phyloP scores from a whole-genome alignment of 2,113 vertebrate species.

The Talpa occidentalis region DNA sequence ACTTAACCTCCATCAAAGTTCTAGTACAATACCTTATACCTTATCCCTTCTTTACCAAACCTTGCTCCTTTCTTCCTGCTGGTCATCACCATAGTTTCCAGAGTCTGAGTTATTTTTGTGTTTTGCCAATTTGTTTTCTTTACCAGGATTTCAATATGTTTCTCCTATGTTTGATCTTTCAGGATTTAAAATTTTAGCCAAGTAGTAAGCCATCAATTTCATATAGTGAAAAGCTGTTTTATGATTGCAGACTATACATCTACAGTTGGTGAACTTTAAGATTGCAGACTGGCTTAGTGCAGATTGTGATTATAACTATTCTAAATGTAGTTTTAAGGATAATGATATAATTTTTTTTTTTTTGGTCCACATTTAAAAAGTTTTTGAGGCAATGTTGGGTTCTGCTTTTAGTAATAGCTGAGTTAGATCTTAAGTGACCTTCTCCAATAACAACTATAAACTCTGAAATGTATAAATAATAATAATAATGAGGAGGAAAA shows the following conservation, averaged over 20 bases:
- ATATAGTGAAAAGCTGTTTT: slow-evolving; percentile 1
- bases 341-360: slow-evolving; percentile 15
- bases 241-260: neutral
- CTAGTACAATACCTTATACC: too few species aligned
- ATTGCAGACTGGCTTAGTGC: neutral
- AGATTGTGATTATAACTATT: slow-evolving; percentile 15
- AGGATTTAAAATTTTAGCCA: slow-evolving; percentile 38
- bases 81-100: too few species aligned
- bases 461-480: neutral
- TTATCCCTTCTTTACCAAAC: too few species aligned
- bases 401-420: neutral
- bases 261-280: neutral
- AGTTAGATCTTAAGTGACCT: neutral
- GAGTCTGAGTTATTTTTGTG: too few species aligned
- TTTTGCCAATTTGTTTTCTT: neutral
- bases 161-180: slow-evolving; percentile 18
- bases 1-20: too few species aligned
- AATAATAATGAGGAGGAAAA: neutral
- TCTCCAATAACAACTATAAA: neutral
- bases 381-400: neutral
- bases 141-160: neutral
- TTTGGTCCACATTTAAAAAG: neutral
- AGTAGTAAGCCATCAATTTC: neutral
- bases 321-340: neutral
- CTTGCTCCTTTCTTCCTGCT: too few species aligned